Conservation (phyloP, 2,113 vertebrate species). For the Vulpes lagopus region DNA sequence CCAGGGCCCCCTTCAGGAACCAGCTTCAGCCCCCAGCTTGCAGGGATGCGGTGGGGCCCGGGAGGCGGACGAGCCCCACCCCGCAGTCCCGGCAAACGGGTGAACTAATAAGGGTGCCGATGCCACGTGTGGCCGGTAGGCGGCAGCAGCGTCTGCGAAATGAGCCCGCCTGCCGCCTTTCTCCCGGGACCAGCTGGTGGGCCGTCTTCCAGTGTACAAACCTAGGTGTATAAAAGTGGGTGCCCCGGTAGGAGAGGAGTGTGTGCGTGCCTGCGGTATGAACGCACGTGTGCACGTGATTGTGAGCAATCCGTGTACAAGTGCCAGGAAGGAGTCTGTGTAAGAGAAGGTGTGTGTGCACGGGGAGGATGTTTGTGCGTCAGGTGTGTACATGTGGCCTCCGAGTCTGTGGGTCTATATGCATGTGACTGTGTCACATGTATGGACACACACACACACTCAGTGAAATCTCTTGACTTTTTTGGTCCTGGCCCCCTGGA, state of each 20-base stretch:
- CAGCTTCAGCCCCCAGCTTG: background rate
- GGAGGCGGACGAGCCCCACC: background rate
- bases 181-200: background rate
- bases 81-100: background rate
- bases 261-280: background rate
- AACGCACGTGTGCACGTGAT: background rate
- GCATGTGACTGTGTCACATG: background rate
- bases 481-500: background rate
- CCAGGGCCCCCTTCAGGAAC: background rate
- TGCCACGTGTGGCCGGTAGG: background rate
- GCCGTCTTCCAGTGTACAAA: background rate
- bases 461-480: background rate
- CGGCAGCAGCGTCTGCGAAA: slow-evolving; percentile 57
- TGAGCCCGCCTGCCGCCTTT: background rate
- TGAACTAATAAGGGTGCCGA: background rate
- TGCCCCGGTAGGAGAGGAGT: background rate
- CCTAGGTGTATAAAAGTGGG: background rate
- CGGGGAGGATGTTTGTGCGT: background rate
- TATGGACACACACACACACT: background rate
- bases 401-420: background rate
- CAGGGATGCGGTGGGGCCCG: background rate
- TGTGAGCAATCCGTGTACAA: background rate
- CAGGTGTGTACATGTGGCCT: background rate
- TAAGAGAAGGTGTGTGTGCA: background rate
- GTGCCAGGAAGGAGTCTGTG: background rate